These are phyloP conservation scores for Scaptomyza reducta DNA, from an alignment of 2,888 invertebrate genomes.

Conservation along the genomic window DNA sequence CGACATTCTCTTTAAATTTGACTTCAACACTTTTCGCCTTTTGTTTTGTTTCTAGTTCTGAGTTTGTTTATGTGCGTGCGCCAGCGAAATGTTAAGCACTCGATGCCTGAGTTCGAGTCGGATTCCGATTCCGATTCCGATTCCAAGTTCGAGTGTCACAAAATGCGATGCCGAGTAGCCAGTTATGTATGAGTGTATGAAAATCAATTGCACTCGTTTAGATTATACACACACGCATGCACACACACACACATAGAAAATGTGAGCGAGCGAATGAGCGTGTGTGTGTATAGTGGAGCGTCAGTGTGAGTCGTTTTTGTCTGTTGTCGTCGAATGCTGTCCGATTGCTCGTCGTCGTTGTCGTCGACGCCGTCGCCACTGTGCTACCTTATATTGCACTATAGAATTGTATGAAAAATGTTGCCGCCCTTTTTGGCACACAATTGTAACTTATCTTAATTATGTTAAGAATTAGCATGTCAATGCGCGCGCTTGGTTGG, in stretches of 20 bases:
- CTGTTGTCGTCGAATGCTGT: slow-evolving; percentile 28
- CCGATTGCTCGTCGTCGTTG: slow-evolving; percentile 15
- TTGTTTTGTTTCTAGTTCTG: slow-evolving; percentile 15
- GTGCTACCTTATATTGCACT: slow-evolving; percentile 33
- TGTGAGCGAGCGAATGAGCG: slow-evolving; percentile 11
- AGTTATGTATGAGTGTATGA: slow-evolving; percentile 38
- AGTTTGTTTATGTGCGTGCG: slow-evolving; percentile 50
- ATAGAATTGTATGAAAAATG: slow-evolving; percentile 37
- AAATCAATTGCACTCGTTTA: slow-evolving; percentile 69
- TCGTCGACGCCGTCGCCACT: slow-evolving; percentile 15
- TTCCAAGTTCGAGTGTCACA: slow-evolving; percentile 20
- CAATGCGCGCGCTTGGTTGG: slow-evolving; percentile 46
- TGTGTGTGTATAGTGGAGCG: slow-evolving; percentile 30
- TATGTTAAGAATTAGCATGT: slow-evolving; percentile 19
- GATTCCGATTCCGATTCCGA: slow-evolving; percentile 33
- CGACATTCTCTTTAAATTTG: slow-evolving; percentile 40
- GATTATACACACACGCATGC: slow-evolving; percentile 49
- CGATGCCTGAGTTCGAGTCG: slow-evolving; percentile 21
- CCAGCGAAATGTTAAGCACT: slow-evolving; percentile 33
- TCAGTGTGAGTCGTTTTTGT: slow-evolving; percentile 49
- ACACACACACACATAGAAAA: slow-evolving; percentile 30
- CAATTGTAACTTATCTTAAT: slow-evolving; percentile 8
- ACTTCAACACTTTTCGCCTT: slow-evolving; percentile 7
- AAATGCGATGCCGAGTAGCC: slow-evolving; percentile 36
- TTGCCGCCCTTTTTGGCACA: slow-evolving; percentile 6